These are phyloP conservation scores for Neoniphon sammara DNA, from an alignment of 2,797 vertebrate species.

Conservation along the genomic window DNA sequence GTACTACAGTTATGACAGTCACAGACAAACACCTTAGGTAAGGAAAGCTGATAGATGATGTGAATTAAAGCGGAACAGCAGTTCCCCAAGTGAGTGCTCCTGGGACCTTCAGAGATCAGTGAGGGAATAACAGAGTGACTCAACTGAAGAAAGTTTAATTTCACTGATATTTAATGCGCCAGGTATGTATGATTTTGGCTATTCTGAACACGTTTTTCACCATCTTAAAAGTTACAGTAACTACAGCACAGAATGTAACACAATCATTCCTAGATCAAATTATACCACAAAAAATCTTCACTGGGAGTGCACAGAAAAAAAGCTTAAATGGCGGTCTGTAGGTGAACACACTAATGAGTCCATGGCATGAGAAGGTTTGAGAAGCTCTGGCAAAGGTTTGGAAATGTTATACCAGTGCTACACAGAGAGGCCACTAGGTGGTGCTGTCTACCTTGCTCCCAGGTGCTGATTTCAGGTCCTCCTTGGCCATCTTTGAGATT, in stretches of 20 bases:
- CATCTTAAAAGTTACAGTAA: too few relatives aligned
- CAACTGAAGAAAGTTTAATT: neutral
- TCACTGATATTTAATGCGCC: neutral
- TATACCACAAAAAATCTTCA: too few relatives aligned
- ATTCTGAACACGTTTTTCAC: neutral
- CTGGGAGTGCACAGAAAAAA: too few relatives aligned
- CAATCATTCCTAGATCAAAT: too few relatives aligned
- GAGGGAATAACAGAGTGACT: neutral
- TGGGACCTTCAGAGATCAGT: neutral
- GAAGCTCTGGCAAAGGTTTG: neutral
- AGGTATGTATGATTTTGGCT: neutral
- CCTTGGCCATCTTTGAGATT: conserved; percentile 74
- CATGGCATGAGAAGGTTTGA: neutral
- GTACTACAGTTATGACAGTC: neutral
- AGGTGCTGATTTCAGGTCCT: conserved; percentile 76
- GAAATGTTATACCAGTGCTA: neutral
- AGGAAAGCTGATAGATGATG: neutral
- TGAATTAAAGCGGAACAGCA: neutral
- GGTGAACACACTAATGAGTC: too few relatives aligned
- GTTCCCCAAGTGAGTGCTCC: neutral
- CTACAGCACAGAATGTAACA: too few relatives aligned
- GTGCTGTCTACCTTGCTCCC: conserved; percentile 83
- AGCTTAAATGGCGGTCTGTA: too few relatives aligned
- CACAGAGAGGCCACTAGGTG: neutral
- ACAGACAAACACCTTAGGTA: neutral